phyloP scores from a whole-genome alignment of 2,888 invertebrate species.

The Euplexia lucipara region DNA sequence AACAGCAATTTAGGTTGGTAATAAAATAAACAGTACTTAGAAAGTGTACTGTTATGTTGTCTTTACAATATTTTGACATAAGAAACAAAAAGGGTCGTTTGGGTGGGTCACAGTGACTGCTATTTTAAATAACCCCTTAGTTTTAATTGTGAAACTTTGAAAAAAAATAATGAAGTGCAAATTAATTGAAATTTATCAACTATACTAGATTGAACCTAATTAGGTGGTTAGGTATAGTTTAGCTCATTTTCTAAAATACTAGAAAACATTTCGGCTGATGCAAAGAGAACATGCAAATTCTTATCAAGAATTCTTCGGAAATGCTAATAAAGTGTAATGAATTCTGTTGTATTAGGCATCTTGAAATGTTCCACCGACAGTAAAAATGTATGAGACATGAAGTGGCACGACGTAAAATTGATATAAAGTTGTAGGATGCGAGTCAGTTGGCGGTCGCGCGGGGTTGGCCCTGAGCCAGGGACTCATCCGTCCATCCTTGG shows the following conservation, averaged over 20 bases:
- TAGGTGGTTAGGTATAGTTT: no score
- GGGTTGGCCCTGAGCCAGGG: constrained; percentile 73
- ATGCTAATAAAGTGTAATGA: constrained; percentile 38
- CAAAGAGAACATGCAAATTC: constrained; percentile 29
- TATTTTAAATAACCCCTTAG: background rate
- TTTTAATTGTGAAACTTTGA: no score
- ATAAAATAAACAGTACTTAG: background rate
- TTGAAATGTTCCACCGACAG: constrained; percentile 41
- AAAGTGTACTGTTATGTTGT: background rate
- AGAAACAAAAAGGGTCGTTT: background rate
- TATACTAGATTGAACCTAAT: background rate
- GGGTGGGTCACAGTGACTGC: background rate
- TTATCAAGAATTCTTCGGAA: constrained; percentile 24
- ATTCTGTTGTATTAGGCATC: constrained; percentile 50
- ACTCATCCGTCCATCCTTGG: constrained; percentile 64
- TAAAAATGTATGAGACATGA: constrained; percentile 59
- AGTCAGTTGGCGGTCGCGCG: constrained; percentile 56
- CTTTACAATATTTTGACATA: background rate
- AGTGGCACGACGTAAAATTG: constrained; percentile 60
- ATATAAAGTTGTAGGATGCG: constrained; percentile 63
- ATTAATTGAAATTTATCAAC: no score
- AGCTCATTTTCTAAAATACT: background rate
- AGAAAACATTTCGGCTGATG: background rate
- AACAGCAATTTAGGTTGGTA: no score
- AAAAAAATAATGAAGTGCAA: no score